These are phyloP conservation scores for Chloroclysta siterata DNA, from an alignment of 2,888 invertebrate genomes.

Conservation along the genomic window DNA sequence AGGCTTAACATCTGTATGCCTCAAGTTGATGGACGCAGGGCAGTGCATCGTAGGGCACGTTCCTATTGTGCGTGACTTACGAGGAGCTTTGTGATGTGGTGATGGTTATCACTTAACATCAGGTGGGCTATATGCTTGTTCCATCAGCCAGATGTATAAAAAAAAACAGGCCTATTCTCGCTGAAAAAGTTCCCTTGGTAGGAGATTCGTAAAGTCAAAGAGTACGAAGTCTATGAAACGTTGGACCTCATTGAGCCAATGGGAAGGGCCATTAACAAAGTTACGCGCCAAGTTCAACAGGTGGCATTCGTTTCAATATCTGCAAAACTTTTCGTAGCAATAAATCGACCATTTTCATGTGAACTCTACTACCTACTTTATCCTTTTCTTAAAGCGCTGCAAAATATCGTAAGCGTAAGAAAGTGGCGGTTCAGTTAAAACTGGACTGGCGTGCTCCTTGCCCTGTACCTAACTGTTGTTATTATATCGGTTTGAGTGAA, in stretches of 20 bases:
- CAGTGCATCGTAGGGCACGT: too few species aligned
- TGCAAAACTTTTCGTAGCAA: slow-evolving; percentile 80
- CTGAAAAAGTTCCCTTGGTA: slow-evolving; percentile 11
- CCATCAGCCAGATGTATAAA: too few species aligned
- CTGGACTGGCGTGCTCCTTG: slow-evolving; percentile 63
- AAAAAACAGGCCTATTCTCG: too few species aligned
- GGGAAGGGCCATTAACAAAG: slow-evolving; percentile 76
- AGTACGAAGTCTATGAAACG: slow-evolving; percentile 48
- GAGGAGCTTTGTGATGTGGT: too few species aligned
- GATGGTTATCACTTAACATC: too few species aligned
- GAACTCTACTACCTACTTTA: slow-evolving; percentile 41
- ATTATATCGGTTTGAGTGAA: slow-evolving; percentile 60
- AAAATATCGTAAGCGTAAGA: slow-evolving; percentile 42
- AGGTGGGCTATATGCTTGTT: too few species aligned
- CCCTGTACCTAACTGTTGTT: slow-evolving; percentile 71
- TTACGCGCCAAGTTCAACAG: slow-evolving; percentile 77
- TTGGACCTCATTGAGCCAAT: slow-evolving; percentile 62
- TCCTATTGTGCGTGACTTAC: too few species aligned
- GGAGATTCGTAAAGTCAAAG: slow-evolving; percentile 24
- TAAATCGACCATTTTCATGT: slow-evolving; percentile 68
- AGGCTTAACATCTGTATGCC: too few species aligned
- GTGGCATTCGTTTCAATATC: slow-evolving; percentile 84
- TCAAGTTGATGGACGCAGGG: too few species aligned
- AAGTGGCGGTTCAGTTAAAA: slow-evolving; percentile 54
- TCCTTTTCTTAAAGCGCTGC: slow-evolving; percentile 39